These are phyloP conservation scores for Zaprionus inermis DNA, from an alignment of 1,140 invertebrate genomes.

Conservation along the genomic window DNA sequence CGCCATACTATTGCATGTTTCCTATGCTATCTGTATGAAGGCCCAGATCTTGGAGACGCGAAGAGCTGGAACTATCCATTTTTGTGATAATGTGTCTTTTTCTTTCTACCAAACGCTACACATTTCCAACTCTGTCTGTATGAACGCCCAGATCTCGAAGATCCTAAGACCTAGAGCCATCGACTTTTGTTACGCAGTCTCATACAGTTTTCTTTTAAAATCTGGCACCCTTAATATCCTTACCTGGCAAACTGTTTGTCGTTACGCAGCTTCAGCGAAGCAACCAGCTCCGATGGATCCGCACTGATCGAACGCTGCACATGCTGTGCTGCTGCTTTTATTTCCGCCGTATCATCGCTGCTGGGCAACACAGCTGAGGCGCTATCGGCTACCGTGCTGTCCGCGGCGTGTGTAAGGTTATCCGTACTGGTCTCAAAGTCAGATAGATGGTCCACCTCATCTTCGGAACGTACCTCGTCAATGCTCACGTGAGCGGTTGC, in stretches of 20 bases:
- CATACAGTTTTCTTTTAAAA: too few species aligned
- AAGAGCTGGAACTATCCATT: too few species aligned
- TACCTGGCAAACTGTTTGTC: conserved; percentile 75
- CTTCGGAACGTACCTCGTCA: conserved; percentile 78
- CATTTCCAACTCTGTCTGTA: too few species aligned
- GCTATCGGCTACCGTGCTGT: conserved; percentile 45
- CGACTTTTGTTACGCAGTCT: too few species aligned
- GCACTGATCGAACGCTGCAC: conserved; percentile 67
- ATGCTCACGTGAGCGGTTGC: conserved; percentile 46
- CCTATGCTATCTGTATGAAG: too few species aligned
- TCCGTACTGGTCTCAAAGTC: conserved; percentile 62
- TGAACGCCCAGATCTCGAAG: too few species aligned
- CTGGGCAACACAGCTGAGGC: conserved; percentile 51
- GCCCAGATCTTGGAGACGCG: too few species aligned
- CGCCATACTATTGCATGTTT: too few species aligned
- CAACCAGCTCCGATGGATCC: conserved; percentile 32
- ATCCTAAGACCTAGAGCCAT: too few species aligned
- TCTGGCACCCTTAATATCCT: background rate
- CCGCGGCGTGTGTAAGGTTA: conserved; percentile 12
- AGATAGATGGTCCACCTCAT: conserved; percentile 77
- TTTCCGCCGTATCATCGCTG: background rate
- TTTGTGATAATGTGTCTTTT: too few species aligned
- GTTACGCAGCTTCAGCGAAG: conserved; percentile 32
- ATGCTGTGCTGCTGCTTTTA: conserved; percentile 39
- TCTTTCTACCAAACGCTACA: too few species aligned